A percentile compares a stretch with the other conserved stretches of the same genome.
Conservation (phyloP, 2,888 invertebrate genomes). For the Colletes collaris region DNA sequence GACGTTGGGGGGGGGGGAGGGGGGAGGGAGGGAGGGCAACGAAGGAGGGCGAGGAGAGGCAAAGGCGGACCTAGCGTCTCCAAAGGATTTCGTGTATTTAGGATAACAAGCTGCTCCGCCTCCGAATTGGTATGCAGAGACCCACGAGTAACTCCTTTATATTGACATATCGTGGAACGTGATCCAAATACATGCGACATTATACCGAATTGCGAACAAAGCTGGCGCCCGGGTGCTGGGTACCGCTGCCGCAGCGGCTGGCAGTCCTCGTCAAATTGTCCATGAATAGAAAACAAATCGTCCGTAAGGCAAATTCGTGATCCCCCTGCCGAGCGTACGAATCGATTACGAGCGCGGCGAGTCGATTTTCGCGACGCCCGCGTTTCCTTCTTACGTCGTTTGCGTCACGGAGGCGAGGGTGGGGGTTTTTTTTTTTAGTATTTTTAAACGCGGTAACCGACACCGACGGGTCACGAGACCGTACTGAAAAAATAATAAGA, state of each 20-base stretch:
- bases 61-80: constrained; percentile 74
- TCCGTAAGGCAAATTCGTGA: constrained; percentile 75
- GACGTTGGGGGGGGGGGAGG: constrained; percentile 28
- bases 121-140: constrained; percentile 82
- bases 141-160: constrained; percentile 80
- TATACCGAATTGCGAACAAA: constrained; percentile 82
- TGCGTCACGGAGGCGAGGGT: background rate
- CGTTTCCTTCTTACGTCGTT: background rate
- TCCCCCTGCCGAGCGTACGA: constrained; percentile 47
- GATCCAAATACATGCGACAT: constrained; percentile 83
- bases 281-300: constrained; percentile 80
- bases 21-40: constrained; percentile 18
- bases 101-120: constrained; percentile 82
- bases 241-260: constrained; percentile 42
- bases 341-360: constrained; percentile 59
- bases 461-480: constrained; percentile 25
- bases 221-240: constrained; percentile 39
- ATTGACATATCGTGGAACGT: constrained; percentile 83
- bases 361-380: constrained; percentile 28
- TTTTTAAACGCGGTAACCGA: background rate
- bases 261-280: constrained; percentile 75
- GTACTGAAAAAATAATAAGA: constrained; percentile 35
- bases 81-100: constrained; percentile 83
- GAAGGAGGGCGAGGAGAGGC: constrained; percentile 27
- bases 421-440: background rate